Evolutionary conservation across 1,140 invertebrate species (phyloP), one percentile per base, ranked within the genome.

Genomic region (Bombus affinis): DNA sequence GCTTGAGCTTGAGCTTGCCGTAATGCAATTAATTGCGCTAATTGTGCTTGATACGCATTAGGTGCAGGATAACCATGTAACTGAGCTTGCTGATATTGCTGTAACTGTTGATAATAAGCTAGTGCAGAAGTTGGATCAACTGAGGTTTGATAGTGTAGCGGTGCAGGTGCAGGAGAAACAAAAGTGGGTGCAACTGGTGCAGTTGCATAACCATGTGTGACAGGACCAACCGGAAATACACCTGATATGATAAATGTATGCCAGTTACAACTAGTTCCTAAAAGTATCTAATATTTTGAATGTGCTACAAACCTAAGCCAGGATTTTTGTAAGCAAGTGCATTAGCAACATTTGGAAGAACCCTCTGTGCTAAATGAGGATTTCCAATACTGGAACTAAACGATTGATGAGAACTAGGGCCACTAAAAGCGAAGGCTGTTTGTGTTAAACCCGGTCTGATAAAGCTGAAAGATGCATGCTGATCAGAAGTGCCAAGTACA

Each of bases 391-490:
- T 94, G 37, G 94, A 93, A 76, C 92, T 93, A 76, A 94, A 94
- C 3, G 93, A 87, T 77, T 94, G 94, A 86, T 94, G 93, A 44
- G 94, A 94, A 18, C 92, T 93, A 2, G 94, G 94, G 1, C 94
- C 94, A 66, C 89, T 92, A 73, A 94, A 94, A 1, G 93, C 87
- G 12, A 92, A 94, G 0, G 94, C 92, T 12, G 94, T 94, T 86
- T 94, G 94, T 1, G 93, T 94, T 57, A 94, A 87, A 70, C 94
- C 94, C 6, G 94, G 94, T 35, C 94, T 89, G 2, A 94, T 73
- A 47, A 94, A 94, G 78, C 93, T 94, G 77, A 94, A 94, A 15
- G 93, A 94, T 0, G 93, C 92, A n/a, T 94, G 94, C 75, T 94
- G 93, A 28, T 93, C 93, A 0, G 92, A 25, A 57, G 91, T 89